Evolutionary conservation across 1,140 invertebrate species (phyloP).

Genomic region (Zelostemma sp.): DNA sequence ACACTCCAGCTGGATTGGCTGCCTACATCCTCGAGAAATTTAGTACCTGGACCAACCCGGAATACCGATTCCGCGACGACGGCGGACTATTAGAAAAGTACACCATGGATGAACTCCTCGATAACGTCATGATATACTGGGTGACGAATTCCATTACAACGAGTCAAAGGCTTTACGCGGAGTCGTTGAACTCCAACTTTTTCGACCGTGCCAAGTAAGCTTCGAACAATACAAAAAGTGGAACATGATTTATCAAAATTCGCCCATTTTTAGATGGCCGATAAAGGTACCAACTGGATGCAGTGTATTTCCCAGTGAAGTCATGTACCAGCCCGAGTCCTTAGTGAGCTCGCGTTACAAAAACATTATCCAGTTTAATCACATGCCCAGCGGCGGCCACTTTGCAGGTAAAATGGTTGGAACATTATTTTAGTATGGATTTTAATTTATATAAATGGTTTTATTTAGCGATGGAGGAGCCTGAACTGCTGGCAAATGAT

Average conservation of each 20-base stretch:
- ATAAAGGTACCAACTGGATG: conserved; percentile 76
- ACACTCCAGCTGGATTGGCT: conserved; percentile 82
- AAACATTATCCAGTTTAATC: conserved; percentile 76
- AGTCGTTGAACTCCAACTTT: conserved; percentile 68
- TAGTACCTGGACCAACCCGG: conserved; percentile 79
- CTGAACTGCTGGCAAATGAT: conserved; percentile 78
- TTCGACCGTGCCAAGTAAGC: conserved; percentile 69
- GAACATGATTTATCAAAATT: too few relatives aligned
- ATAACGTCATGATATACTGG: conserved; percentile 91
- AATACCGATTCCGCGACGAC: conserved; percentile 73
- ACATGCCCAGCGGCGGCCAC: conserved; percentile 81
- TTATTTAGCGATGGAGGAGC: too few relatives aligned
- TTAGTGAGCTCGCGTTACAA: conserved; percentile 73
- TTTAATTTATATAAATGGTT: too few relatives aligned
- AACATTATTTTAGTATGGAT: too few relatives aligned
- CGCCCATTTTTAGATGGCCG: conserved; percentile 73
- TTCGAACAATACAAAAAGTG: too few relatives aligned
- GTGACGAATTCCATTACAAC: conserved; percentile 80
- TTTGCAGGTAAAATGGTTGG: conserved; percentile 75
- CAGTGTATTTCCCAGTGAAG: conserved; percentile 76
- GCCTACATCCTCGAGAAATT: conserved; percentile 91
- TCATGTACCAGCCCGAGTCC: conserved; percentile 73
- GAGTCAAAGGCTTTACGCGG: conserved; percentile 82
- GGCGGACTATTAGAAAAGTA: conserved; percentile 79
- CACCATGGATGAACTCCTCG: conserved; percentile 82